phyloP scores from a whole-genome alignment of 2,888 invertebrate genomes.

The Deilephila elpenor region DNA sequence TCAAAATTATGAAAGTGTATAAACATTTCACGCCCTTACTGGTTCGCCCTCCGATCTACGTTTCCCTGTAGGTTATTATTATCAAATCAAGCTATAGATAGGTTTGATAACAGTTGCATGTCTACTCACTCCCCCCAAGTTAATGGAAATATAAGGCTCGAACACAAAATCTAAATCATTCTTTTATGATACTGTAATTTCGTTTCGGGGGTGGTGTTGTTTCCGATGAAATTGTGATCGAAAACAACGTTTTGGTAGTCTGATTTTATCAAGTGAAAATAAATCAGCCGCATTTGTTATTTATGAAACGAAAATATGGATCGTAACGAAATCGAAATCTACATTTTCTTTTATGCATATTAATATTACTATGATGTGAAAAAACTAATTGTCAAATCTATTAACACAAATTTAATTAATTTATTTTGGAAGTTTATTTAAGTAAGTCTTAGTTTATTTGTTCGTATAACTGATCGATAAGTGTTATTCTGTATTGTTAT shows the following conservation, averaged over 20 bases:
- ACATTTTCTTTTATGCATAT: neutral
- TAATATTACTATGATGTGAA: neutral
- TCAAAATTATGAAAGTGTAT: slow-evolving; percentile 84
- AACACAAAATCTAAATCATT: slow-evolving; percentile 76
- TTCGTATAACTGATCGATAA: too few relatives aligned
- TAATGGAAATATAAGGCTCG: slow-evolving; percentile 77
- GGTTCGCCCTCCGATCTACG: slow-evolving; percentile 55
- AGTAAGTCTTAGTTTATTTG: too few relatives aligned
- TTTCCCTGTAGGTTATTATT: slow-evolving; percentile 81
- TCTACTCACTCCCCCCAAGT: slow-evolving; percentile 62
- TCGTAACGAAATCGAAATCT: neutral
- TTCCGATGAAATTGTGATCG: slow-evolving; percentile 11
- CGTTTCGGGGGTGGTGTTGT: slow-evolving; percentile 46
- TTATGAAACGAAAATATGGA: neutral
- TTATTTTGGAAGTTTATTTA: too few relatives aligned
- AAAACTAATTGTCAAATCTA: too few relatives aligned
- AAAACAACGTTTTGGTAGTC: slow-evolving; percentile 13
- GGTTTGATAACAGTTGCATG: slow-evolving; percentile 74
- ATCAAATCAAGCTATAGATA: slow-evolving; percentile 83
- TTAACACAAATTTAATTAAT: too few relatives aligned
- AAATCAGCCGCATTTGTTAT: slow-evolving; percentile 9
- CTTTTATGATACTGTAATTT: slow-evolving; percentile 79
- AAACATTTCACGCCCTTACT: slow-evolving; percentile 81
- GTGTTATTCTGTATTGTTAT: too few relatives aligned
- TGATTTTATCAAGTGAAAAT: slow-evolving; percentile 13